Conservation (phyloP, 2,113 vertebrate genomes). For the Odontophorus gujanensis region DNA sequence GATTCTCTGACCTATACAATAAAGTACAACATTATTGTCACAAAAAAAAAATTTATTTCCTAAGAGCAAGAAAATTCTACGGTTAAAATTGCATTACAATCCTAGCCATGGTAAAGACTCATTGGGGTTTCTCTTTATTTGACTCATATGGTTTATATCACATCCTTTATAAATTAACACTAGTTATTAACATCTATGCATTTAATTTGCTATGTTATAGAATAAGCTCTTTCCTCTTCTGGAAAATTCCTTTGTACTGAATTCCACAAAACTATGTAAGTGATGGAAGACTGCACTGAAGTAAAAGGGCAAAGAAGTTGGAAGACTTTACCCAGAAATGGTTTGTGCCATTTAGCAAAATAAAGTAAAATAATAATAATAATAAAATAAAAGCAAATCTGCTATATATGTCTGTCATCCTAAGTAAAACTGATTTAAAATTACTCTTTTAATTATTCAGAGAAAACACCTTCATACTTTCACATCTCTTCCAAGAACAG, state of each 20-base stretch:
- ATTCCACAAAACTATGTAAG: background rate
- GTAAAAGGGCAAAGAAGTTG: background rate
- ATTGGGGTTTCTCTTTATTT: background rate
- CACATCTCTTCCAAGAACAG: background rate
- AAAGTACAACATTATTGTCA: background rate
- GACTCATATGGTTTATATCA: background rate
- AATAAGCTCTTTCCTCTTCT: background rate
- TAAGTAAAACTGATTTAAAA: background rate
- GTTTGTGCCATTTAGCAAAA: background rate
- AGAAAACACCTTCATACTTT: background rate
- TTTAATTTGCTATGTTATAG: background rate
- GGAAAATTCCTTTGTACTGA: background rate
- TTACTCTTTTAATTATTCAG: background rate
- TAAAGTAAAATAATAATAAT: background rate
- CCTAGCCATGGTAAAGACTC: background rate
- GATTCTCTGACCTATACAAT: background rate
- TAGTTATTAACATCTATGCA: background rate
- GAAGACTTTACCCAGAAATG: background rate
- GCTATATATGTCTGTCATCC: background rate
- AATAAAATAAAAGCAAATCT: background rate
- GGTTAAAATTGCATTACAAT: background rate
- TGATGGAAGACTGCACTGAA: background rate
- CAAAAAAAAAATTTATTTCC: background rate
- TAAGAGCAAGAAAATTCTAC: background rate
- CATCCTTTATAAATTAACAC: background rate